Evolutionary conservation across 2,797 vertebrate species (phyloP).

Genomic region (Melanogrammus aeglefinus): DNA sequence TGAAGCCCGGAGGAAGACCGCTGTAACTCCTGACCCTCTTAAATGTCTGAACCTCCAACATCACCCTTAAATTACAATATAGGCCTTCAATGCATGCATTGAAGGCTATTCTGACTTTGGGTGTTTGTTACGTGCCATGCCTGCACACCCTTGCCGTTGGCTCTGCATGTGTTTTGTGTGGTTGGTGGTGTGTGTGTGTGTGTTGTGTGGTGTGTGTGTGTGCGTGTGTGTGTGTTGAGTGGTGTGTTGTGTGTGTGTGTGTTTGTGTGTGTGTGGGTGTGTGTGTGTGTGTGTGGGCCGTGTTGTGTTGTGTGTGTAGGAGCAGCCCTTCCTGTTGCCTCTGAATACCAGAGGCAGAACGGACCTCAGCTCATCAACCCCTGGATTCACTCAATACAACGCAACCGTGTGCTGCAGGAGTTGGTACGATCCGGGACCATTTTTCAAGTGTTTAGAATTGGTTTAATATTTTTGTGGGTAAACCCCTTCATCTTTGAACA

Average conservation of each 20-base stretch:
- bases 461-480: background rate
- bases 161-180: no score
- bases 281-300: no score
- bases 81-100: background rate
- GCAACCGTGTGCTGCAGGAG: slow-evolving; percentile 50
- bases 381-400: slow-evolving; percentile 56
- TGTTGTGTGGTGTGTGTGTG: no score
- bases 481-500: background rate
- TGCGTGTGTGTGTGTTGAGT: no score
- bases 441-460: background rate
- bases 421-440: slow-evolving; percentile 52
- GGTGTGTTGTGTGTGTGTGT: no score
- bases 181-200: no score
- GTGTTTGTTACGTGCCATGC: background rate
- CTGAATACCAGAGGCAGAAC: slow-evolving; percentile 71
- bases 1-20: slow-evolving; percentile 76
- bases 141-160: no score
- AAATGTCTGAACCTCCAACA: background rate
- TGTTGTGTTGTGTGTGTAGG: slow-evolving; percentile 30
- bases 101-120: background rate
- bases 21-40: slow-evolving; percentile 41
- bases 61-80: background rate
- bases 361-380: slow-evolving; percentile 68
- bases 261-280: no score
- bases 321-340: slow-evolving; percentile 76